These are phyloP conservation scores for Timandra comae DNA, from an alignment of 2,888 invertebrate genomes.

Conservation along the genomic window DNA sequence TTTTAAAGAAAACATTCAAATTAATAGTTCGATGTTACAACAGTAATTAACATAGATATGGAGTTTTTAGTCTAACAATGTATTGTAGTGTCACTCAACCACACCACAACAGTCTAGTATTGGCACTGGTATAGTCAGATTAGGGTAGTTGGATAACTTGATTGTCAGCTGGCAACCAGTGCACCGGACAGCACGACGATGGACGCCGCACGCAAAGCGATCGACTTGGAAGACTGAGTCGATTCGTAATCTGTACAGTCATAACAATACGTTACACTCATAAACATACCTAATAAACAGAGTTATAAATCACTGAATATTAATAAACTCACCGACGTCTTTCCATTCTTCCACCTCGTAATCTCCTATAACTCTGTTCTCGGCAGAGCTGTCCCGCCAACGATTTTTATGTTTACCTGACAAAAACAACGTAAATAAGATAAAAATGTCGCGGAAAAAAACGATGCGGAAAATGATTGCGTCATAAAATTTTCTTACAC, in stretches of 20 bases:
- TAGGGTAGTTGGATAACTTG: conserved; percentile 18
- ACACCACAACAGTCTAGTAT: conserved; percentile 38
- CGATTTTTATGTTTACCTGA: conserved; percentile 77
- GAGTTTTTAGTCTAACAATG: conserved; percentile 20
- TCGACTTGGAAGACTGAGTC: conserved; percentile 55
- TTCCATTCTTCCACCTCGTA: conserved; percentile 86
- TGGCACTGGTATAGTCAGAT: conserved; percentile 47
- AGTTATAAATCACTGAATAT: conserved; percentile 1
- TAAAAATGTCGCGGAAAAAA: conserved; percentile 34
- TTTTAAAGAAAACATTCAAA: conserved; percentile 3
- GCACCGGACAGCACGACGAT: conserved; percentile 35
- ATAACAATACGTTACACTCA: not conserved
- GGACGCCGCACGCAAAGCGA: conserved; percentile 27
- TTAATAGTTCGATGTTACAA: conserved; percentile 11
- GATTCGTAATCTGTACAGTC: conserved; percentile 60
- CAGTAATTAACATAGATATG: conserved; percentile 10
- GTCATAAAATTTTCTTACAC: conserved; percentile 46
- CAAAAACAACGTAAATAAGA: conserved; percentile 31
- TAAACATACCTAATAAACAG: not conserved
- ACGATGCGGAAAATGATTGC: conserved; percentile 42
- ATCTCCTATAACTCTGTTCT: conserved; percentile 80
- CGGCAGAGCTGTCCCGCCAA: conserved; percentile 73
- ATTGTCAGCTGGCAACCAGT: conserved; percentile 54
- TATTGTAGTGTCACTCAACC: conserved; percentile 31
- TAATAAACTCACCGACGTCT: conserved; percentile 76